phyloP scores from a whole-genome alignment of 2,113 vertebrate genomes.

The Collichthys lucidus region DNA sequence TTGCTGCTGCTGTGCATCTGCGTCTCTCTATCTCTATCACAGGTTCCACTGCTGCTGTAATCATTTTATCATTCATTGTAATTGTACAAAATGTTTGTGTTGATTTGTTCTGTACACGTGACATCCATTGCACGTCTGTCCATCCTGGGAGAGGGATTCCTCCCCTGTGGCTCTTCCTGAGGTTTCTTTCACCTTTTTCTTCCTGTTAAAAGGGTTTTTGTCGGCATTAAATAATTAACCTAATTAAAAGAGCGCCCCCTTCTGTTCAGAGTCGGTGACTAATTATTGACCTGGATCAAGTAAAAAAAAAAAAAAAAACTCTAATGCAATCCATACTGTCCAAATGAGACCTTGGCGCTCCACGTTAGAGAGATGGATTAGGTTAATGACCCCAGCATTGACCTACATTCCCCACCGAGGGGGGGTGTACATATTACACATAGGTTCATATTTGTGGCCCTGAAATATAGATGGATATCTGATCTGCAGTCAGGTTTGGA shows the following conservation, averaged over 20 bases:
- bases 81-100: too few species aligned
- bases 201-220: too few species aligned
- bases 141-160: too few species aligned
- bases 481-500: constrained; percentile 29
- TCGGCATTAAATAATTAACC: background rate
- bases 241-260: constrained; percentile 21
- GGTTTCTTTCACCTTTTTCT: too few species aligned
- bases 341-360: constrained; percentile 34
- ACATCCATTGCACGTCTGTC: too few species aligned
- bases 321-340: background rate
- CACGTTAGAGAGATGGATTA: constrained; percentile 59
- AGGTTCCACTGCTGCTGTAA: too few species aligned
- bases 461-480: constrained; percentile 52
- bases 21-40: too few species aligned
- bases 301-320: background rate
- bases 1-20: too few species aligned
- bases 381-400: constrained; percentile 51
- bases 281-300: background rate
- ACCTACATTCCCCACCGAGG: constrained; percentile 35
- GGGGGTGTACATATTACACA: constrained; percentile 41
- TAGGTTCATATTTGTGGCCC: constrained; percentile 52
- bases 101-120: too few species aligned
- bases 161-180: too few species aligned
- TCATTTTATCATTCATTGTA: too few species aligned
- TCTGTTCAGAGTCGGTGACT: background rate